phyloP scores from a whole-genome alignment of 2,113 vertebrate species.

The Clarias gariepinus region DNA sequence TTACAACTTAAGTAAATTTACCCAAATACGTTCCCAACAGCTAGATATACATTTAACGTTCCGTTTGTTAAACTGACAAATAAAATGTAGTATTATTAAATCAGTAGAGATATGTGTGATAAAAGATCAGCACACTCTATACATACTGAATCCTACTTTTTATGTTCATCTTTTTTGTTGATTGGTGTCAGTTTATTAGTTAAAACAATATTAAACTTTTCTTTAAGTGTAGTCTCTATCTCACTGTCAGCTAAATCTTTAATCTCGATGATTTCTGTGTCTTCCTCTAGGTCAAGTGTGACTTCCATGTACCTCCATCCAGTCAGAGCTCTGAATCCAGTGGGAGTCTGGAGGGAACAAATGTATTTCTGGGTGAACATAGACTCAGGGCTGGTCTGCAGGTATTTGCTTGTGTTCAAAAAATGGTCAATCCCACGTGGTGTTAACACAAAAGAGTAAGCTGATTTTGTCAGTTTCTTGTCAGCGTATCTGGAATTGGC shows the following conservation, averaged over 20 bases:
- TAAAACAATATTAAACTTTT: slow-evolving; percentile 75
- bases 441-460: slow-evolving; percentile 77
- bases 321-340: slow-evolving; percentile 75
- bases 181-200: slow-evolving; percentile 71
- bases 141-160: neutral
- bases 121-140: neutral
- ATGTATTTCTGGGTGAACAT: slow-evolving; percentile 82
- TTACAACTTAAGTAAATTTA: too few relatives aligned
- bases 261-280: slow-evolving; percentile 76
- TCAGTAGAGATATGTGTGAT: too few relatives aligned
- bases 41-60: too few relatives aligned
- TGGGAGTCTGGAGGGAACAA: slow-evolving; percentile 78
- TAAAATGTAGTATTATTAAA: too few relatives aligned
- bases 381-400: slow-evolving; percentile 75
- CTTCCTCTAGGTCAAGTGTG: slow-evolving; percentile 79
- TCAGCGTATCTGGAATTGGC: slow-evolving; percentile 69
- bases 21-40: too few relatives aligned
- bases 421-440: slow-evolving; percentile 73
- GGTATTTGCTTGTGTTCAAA: slow-evolving; percentile 52
- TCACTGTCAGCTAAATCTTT: slow-evolving; percentile 72
- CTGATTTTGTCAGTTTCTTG: slow-evolving; percentile 61
- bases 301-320: slow-evolving; percentile 77
- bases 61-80: too few relatives aligned
- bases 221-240: slow-evolving; percentile 73
- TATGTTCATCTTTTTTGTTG: slow-evolving; percentile 51